These are phyloP conservation scores for Cranoglanis bouderius DNA, from an alignment of 2,113 vertebrate genomes.

Conservation along the genomic window DNA sequence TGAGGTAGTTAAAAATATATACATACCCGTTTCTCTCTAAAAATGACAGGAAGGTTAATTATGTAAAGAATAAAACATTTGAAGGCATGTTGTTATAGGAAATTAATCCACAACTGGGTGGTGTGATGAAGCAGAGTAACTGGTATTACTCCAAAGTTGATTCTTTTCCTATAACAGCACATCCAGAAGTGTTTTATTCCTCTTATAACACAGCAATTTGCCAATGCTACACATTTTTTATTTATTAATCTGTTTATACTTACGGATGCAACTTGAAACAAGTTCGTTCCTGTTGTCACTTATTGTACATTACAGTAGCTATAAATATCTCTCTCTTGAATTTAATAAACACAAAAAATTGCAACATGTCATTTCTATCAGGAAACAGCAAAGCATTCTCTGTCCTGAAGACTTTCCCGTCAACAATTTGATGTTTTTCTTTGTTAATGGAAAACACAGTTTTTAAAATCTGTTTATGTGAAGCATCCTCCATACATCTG, in stretches of 20 bases:
- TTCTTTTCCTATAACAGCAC: background rate
- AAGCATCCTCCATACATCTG: background rate
- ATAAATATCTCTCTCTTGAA: background rate
- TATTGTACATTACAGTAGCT: background rate
- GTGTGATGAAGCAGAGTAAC: background rate
- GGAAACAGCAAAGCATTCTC: background rate
- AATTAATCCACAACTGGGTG: background rate
- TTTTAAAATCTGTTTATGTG: background rate
- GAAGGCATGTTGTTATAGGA: background rate
- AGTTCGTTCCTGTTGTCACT: background rate
- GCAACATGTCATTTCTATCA: background rate
- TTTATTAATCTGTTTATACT: background rate
- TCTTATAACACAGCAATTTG: background rate
- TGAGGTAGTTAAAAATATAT: background rate
- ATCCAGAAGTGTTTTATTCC: background rate
- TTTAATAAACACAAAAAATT: background rate
- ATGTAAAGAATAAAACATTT: background rate
- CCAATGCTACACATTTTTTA: background rate
- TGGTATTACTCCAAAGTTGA: background rate
- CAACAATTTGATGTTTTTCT: background rate
- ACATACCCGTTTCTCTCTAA: background rate
- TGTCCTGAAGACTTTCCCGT: too few relatives aligned
- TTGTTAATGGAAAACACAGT: background rate
- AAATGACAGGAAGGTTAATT: background rate
- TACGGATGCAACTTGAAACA: background rate